A percentile compares a stretch with the other conserved stretches of the same genome.
phyloP scores from a whole-genome alignment of 1,140 invertebrate species.

The Drosophila malerkotliana region DNA sequence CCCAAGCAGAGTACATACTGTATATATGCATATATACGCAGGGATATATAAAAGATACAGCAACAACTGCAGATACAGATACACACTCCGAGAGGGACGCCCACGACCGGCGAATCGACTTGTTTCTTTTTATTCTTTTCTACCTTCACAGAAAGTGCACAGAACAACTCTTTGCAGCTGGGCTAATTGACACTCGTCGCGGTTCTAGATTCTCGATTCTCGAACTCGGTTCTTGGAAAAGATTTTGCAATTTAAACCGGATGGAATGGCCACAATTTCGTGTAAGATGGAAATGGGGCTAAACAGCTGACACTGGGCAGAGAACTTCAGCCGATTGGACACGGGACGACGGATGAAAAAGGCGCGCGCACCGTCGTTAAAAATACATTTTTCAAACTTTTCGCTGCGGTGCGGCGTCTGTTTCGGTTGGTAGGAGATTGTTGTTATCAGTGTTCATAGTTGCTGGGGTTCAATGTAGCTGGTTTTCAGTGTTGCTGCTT shows the following conservation, averaged over 20 bases:
- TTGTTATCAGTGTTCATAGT: neutral
- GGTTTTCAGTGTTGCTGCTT: constrained; percentile 1
- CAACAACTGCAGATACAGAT: constrained; percentile 8
- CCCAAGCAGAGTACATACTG: constrained; percentile 28
- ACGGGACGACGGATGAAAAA: constrained; percentile 7
- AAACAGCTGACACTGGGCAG: constrained; percentile 19
- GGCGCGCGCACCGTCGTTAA: constrained; percentile 15
- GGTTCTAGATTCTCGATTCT: neutral
- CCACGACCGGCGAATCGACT: constrained; percentile 2
- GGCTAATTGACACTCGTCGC: constrained; percentile 15
- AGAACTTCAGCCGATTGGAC: neutral
- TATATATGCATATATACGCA: neutral
- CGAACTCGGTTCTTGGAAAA: neutral
- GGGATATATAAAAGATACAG: constrained; percentile 3
- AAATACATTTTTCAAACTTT: constrained; percentile 33
- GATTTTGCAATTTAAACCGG: constrained; percentile 1
- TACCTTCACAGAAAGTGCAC: neutral
- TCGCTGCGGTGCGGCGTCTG: constrained; percentile 1
- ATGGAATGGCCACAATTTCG: neutral
- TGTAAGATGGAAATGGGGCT: neutral
- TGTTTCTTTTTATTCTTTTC: neutral
- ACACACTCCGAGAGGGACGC: constrained; percentile 4
- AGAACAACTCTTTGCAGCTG: neutral
- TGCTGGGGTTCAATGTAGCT: neutral
- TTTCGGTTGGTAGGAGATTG: constrained; percentile 4